Base-by-base conservation (phyloP, 1,140 invertebrate genomes). In the Caerostris darwini region DNA sequence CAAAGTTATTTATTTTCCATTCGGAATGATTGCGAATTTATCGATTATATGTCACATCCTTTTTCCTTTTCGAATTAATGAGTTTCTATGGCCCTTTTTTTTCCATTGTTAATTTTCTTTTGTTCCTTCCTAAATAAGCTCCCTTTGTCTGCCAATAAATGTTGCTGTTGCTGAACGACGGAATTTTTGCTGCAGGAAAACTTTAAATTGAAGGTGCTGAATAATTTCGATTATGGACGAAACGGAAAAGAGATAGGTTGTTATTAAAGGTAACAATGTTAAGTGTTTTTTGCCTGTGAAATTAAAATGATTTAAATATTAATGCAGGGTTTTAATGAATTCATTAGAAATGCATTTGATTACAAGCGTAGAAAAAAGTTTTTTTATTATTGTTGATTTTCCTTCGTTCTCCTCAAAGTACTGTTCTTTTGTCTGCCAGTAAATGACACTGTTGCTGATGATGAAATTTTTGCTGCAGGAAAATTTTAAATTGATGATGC, bases 11-110 rank as follows among this genome's bases (percentile, higher is more conserved):
- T 92, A 92, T 92, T 92, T 92, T 92, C 90, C 71, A 83, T 83
- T 92, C 90, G 77, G 71, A 92, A 82, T 92, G 90, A 92, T 92
- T 92, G 90, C 90, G 81, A 61, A 92, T 77, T 92, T 92, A 92
- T 92, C 54, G 90, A 92, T 92, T 92, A 83, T 61, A 92, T 67
- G 90, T 92, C 90, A 92, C 59, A 56, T 83, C 77, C 17, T 83
- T 89, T n/a, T 83, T 92, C 90, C 58, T 59, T 53, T 92, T 92
- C 77, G 90, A 92, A 92, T 92, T 92, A 92, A 92, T 92, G 90
- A 92, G 90, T 92, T 92, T 83, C 90, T 56, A 19, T 56, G 34
- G 56, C 34, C 69, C 50, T 54, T 54, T 69, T 57, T 90, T 83
- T 89, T 89, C 67, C 54, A 83, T 83, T 92, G 71, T 92, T 92